Evolutionary conservation across 2,888 invertebrate genomes (phyloP).

Genomic region (Desoria tigrina): DNA sequence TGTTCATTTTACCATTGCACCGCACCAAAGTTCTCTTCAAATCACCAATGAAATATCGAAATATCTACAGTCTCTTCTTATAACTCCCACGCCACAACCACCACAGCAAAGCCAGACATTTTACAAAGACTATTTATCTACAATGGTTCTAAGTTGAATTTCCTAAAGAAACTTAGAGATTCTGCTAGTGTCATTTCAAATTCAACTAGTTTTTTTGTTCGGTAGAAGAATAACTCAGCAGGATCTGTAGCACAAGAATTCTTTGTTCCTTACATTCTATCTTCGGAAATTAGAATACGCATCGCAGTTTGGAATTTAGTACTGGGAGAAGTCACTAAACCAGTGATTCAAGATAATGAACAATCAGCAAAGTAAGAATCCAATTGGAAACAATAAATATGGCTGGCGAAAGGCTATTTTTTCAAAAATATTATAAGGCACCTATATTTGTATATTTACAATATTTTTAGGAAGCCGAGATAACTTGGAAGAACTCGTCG

Average conservation of each 20-base stretch:
- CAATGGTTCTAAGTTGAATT: conserved; percentile 30
- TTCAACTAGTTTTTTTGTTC: not conserved
- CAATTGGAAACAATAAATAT: no score
- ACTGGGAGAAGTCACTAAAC: conserved; percentile 32
- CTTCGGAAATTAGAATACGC: conserved; percentile 36
- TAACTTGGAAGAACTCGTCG: conserved; percentile 41
- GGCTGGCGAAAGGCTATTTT: no score
- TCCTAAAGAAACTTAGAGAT: no score
- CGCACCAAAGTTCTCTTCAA: conserved; percentile 70
- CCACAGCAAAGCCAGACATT: conserved; percentile 20
- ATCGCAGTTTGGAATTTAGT: conserved; percentile 40
- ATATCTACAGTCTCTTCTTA: conserved; percentile 63
- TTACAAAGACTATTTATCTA: conserved; percentile 44
- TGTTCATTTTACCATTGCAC: conserved; percentile 89
- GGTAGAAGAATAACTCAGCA: conserved; percentile 1
- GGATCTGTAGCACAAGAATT: conserved; percentile 26
- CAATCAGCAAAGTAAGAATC: not conserved
- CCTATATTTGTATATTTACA: no score
- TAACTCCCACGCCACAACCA: conserved; percentile 60
- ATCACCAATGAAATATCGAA: conserved; percentile 36
- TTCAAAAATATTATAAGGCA: no score
- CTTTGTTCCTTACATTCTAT: conserved; percentile 39
- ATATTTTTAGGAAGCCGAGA: no score
- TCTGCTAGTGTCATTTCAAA: no score
- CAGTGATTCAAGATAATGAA: not conserved